phyloP scores from a whole-genome alignment of 2,888 invertebrate genomes.

The Entomobrya multifasciata region DNA sequence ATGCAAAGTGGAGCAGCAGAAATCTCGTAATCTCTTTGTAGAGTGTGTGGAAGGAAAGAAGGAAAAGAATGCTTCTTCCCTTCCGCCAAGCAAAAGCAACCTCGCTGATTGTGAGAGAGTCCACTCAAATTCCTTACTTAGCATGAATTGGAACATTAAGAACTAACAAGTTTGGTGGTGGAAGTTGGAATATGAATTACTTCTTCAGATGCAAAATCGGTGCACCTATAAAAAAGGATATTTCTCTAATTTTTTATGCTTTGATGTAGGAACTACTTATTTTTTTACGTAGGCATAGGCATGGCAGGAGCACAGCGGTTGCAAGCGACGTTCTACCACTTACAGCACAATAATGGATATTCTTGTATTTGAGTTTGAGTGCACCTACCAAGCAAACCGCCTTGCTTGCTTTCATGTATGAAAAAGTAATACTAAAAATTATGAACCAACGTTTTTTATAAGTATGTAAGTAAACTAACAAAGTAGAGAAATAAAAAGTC shows the following conservation, averaged over 20 bases:
- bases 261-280: too few relatives aligned
- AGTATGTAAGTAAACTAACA: background rate
- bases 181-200: background rate
- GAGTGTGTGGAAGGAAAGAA: constrained; percentile 21
- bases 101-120: background rate
- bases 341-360: too few relatives aligned
- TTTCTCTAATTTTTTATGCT: background rate
- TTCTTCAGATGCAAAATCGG: constrained; percentile 16
- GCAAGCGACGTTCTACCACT: too few relatives aligned
- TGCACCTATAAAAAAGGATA: background rate
- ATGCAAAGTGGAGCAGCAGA: constrained; percentile 45
- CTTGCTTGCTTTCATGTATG: too few relatives aligned
- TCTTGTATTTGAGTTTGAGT: too few relatives aligned
- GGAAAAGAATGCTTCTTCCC: background rate
- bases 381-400: too few relatives aligned
- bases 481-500: background rate
- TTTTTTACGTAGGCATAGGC: too few relatives aligned
- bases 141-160: constrained; percentile 16
- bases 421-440: too few relatives aligned
- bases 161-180: background rate
- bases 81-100: background rate
- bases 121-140: constrained; percentile 33
- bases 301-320: too few relatives aligned
- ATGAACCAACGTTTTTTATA: too few relatives aligned
- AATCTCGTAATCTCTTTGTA: constrained; percentile 38